Evolutionary conservation across 2,888 invertebrate species (phyloP).

Genomic region (Strigamia maritima): DNA sequence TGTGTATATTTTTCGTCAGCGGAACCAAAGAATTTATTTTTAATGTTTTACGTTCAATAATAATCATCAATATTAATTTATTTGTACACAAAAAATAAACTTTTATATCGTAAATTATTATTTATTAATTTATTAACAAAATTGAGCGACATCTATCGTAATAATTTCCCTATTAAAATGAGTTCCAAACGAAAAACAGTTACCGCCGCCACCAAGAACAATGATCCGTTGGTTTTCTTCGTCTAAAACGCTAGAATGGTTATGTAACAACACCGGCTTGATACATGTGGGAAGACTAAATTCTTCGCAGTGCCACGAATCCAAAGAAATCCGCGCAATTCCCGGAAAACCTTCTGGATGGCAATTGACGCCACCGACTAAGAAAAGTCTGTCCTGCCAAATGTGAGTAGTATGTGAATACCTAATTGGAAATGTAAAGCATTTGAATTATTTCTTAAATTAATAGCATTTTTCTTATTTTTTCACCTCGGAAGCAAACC

Average conservation of each 20-base stretch:
- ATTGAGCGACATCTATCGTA: neutral
- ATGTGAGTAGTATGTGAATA: constrained; percentile 53
- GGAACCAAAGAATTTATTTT: neutral
- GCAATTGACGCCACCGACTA: constrained; percentile 52
- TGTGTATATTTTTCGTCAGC: neutral
- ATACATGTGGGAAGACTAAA: constrained; percentile 47
- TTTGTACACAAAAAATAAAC: neutral
- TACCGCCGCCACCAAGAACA: constrained; percentile 56
- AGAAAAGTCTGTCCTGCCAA: constrained; percentile 48
- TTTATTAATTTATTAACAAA: neutral
- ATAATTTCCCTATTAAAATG: constrained; percentile 50
- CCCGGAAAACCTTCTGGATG: constrained; percentile 50
- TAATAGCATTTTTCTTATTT: neutral
- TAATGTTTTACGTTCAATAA: neutral
- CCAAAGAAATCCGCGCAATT: constrained; percentile 50
- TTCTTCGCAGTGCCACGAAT: constrained; percentile 46
- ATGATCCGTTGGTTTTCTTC: constrained; percentile 46
- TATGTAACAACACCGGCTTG: constrained; percentile 49
- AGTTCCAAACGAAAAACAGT: constrained; percentile 58
- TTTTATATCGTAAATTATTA: neutral
- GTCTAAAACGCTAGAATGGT: constrained; percentile 49
- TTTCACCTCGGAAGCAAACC: neutral
- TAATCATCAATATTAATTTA: neutral
- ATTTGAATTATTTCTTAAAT: too few species aligned
- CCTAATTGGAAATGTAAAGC: constrained; percentile 45